Evolutionary conservation across 2,888 invertebrate genomes (phyloP).

Genomic region (Hypomecis atomaria): DNA sequence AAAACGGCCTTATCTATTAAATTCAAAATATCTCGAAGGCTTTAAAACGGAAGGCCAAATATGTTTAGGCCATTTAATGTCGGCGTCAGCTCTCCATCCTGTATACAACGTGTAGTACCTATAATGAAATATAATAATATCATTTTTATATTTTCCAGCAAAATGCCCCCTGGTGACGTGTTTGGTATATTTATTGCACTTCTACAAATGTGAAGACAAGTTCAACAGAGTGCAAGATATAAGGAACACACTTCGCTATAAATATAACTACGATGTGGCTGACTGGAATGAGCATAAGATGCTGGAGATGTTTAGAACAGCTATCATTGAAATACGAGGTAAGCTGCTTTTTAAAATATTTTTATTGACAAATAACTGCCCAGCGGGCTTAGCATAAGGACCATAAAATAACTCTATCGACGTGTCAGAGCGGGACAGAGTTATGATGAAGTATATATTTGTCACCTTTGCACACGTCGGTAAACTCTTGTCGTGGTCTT

Average conservation of each 20-base stretch:
- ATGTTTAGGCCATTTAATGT: too few relatives aligned
- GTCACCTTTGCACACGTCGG: too few relatives aligned
- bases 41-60: too few relatives aligned
- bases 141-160: slow-evolving; percentile 53
- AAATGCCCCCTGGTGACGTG: slow-evolving; percentile 70
- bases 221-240: slow-evolving; percentile 65
- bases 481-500: too few relatives aligned
- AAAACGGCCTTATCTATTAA: too few relatives aligned
- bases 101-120: too few relatives aligned
- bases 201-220: slow-evolving; percentile 72
- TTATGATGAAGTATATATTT: too few relatives aligned
- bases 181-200: slow-evolving; percentile 75
- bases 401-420: too few relatives aligned
- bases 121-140: not conserved
- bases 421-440: too few relatives aligned
- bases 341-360: slow-evolving; percentile 26
- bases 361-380: not conserved
- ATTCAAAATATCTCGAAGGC: too few relatives aligned
- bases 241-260: slow-evolving; percentile 59
- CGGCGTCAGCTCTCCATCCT: too few relatives aligned
- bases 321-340: slow-evolving; percentile 67
- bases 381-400: too few relatives aligned
- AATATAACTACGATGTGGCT: slow-evolving; percentile 67
- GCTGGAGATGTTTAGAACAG: slow-evolving; percentile 64
- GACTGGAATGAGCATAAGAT: slow-evolving; percentile 75